Evolutionary conservation across 92 coral and sea anemone species (phyloP).

Genomic region (Desmophyllum pertusum): DNA sequence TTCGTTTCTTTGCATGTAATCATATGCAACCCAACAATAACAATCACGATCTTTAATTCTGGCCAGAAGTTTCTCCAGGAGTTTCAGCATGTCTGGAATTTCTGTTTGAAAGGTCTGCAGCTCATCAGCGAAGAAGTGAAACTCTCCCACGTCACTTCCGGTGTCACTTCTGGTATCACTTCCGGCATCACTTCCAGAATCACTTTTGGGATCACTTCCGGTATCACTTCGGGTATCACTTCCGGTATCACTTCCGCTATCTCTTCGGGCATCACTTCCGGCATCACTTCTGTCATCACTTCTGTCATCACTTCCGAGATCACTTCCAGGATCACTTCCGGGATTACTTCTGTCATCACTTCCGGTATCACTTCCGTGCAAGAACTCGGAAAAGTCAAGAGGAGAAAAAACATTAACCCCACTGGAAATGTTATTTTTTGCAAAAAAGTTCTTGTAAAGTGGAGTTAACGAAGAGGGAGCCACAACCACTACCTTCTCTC

Average conservation of each 20-base stretch:
- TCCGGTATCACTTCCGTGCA: background rate
- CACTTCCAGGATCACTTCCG: background rate
- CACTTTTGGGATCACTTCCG: background rate
- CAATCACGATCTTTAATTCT: background rate
- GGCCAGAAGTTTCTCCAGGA: background rate
- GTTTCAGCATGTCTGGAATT: conserved; percentile 8
- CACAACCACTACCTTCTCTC: conserved; percentile 2
- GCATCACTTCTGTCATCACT: background rate
- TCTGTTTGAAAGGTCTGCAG: conserved; percentile 11
- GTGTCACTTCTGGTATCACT: background rate
- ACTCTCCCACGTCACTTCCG: background rate
- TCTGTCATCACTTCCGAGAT: background rate
- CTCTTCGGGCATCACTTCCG: background rate
- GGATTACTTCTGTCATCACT: background rate
- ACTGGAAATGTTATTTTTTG: background rate
- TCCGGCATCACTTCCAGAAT: background rate
- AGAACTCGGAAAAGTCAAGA: background rate
- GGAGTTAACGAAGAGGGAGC: conserved; percentile 1
- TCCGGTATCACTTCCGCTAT: background rate
- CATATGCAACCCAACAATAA: conserved; percentile 38
- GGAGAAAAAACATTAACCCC: conserved; percentile 21
- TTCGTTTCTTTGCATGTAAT: conserved; percentile 23
- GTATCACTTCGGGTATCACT: background rate
- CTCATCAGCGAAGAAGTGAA: conserved; percentile 35
- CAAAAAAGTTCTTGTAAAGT: conserved; percentile 20